Evolutionary conservation across 2,113 vertebrate species (phyloP).

Genomic region (Nibea albiflora): DNA sequence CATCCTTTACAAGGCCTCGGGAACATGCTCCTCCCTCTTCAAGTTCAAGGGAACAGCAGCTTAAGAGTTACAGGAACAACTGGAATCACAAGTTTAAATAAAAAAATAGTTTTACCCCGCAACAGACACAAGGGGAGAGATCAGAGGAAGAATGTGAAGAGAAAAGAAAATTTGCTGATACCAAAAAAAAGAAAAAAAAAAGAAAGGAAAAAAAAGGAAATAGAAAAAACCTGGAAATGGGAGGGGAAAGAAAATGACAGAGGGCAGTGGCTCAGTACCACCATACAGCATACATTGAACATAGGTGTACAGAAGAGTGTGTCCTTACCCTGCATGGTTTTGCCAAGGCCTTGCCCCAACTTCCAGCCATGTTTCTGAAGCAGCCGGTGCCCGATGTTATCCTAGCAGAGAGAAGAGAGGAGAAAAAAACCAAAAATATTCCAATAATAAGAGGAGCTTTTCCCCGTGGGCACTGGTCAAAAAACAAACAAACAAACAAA

Average conservation of each 20-base stretch:
- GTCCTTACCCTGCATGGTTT: constrained; percentile 98
- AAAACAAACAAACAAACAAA: constrained; percentile 26
- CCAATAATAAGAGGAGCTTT: constrained; percentile 99
- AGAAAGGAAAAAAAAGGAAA: background rate
- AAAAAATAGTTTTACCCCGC: constrained; percentile 20
- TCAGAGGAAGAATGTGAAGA: constrained; percentile 50
- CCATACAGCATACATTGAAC: constrained; percentile 30
- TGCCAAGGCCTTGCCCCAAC: constrained; percentile 99
- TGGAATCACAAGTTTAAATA: constrained; percentile 17
- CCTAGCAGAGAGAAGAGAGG: constrained; percentile 96
- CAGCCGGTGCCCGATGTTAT: constrained; percentile 99
- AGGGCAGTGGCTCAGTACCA: constrained; percentile 36
- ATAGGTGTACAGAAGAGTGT: constrained; percentile 37
- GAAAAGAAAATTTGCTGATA: constrained; percentile 43
- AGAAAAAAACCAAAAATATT: constrained; percentile 99
- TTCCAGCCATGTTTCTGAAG: constrained; percentile 99
- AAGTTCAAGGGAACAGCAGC: constrained; percentile 28
- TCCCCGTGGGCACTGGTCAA: constrained; percentile 84
- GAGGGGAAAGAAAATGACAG: constrained; percentile 40
- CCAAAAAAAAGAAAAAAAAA: constrained; percentile 32
- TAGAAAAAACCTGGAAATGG: constrained; percentile 39
- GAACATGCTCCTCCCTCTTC: constrained; percentile 27
- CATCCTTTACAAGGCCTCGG: constrained; percentile 10
- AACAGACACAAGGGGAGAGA: constrained; percentile 47
- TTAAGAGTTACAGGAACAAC: constrained; percentile 34